Evolutionary conservation across 2,797 vertebrate genomes (phyloP).

Genomic region (Dipus sagitta): DNA sequence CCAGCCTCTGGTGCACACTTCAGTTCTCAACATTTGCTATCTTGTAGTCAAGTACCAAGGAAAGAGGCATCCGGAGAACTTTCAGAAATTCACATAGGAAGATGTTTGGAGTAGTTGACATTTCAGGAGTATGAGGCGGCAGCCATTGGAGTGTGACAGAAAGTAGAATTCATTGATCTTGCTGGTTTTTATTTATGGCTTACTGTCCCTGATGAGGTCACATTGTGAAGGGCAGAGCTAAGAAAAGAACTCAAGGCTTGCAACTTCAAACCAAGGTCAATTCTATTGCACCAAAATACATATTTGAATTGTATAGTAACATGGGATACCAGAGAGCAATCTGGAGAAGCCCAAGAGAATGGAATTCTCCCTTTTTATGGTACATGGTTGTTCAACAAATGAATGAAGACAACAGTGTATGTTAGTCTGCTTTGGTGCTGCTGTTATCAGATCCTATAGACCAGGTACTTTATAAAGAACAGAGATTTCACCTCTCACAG

Average conservation of each 20-base stretch:
- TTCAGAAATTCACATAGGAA: not conserved
- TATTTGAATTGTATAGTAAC: not conserved
- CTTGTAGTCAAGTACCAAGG: not conserved
- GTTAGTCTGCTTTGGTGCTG: not conserved
- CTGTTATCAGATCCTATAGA: not conserved
- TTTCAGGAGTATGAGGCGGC: not conserved
- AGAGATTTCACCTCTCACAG: not conserved
- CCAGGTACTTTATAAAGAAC: not conserved
- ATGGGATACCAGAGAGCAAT: not conserved
- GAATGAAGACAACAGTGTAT: not conserved
- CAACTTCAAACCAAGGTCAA: not conserved
- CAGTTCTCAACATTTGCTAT: conserved; percentile 2
- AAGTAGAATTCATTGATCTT: not conserved
- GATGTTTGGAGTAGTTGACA: not conserved
- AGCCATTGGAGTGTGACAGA: not conserved
- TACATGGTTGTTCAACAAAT: not conserved
- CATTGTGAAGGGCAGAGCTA: not conserved
- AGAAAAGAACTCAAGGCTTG: not conserved
- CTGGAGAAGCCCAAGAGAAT: not conserved
- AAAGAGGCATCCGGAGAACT: not conserved
- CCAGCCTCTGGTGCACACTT: not conserved
- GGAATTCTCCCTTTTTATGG: not conserved
- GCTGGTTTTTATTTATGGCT: not conserved
- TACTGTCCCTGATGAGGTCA: not conserved
- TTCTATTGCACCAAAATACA: not conserved